These are phyloP conservation scores for Sisyra nigra DNA, from an alignment of 2,888 invertebrate species.

Conservation along the genomic window DNA sequence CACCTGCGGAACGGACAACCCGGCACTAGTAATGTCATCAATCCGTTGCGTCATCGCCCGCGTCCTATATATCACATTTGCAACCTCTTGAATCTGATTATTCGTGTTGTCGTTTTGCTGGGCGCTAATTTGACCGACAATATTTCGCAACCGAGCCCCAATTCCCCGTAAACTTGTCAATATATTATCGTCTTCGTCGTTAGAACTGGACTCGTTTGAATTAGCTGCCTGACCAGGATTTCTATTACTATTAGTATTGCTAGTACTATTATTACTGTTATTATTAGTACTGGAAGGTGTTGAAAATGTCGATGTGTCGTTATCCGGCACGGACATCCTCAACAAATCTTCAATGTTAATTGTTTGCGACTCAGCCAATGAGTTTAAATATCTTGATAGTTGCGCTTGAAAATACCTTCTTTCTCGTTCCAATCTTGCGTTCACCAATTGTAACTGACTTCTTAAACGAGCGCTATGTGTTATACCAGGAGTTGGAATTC, in stretches of 20 bases:
- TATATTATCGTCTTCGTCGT: neutral
- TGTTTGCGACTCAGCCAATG: neutral
- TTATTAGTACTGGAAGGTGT: neutral
- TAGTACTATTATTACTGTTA: neutral
- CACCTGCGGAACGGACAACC: conserved; percentile 33
- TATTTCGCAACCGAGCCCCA: neutral
- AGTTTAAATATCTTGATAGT: neutral
- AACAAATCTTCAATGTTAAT: conserved; percentile 6
- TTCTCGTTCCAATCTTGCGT: neutral
- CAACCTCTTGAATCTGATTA: no score
- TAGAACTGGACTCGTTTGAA: neutral
- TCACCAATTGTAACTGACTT: no score
- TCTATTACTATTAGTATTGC: no score
- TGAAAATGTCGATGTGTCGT: neutral
- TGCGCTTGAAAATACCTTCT: neutral
- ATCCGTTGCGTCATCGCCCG: neutral
- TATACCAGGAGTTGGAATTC: neutral
- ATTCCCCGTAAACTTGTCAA: neutral
- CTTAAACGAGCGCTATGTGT: no score
- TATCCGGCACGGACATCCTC: conserved; percentile 4
- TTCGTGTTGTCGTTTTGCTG: no score
- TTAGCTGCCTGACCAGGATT: no score
- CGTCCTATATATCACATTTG: neutral
- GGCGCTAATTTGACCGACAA: no score
- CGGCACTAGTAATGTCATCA: conserved; percentile 20